Evolutionary conservation across 2,888 invertebrate species (phyloP).

Genomic region (Eupithecia subfuscata): DNA sequence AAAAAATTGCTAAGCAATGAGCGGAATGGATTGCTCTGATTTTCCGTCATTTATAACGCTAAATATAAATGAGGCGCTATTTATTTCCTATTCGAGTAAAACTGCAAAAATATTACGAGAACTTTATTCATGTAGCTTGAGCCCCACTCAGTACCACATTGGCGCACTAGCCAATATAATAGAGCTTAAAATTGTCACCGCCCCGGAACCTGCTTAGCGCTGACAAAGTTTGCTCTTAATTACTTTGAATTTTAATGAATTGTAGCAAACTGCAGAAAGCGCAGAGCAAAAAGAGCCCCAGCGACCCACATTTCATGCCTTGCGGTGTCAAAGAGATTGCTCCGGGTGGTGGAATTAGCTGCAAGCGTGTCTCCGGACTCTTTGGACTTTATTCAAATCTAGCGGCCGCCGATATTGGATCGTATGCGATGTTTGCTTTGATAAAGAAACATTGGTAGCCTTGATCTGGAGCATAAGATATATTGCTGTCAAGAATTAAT

Average conservation of each 20-base stretch:
- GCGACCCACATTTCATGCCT: constrained; percentile 40
- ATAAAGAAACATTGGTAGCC: neutral
- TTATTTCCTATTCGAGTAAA: constrained; percentile 2
- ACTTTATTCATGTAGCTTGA: constrained; percentile 4
- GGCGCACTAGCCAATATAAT: constrained; percentile 36
- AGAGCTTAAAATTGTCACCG: constrained; percentile 43
- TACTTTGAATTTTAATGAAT: constrained; percentile 39
- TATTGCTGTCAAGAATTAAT: neutral
- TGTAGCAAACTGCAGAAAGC: constrained; percentile 35
- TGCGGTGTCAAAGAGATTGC: constrained; percentile 35
- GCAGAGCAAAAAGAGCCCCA: constrained; percentile 31
- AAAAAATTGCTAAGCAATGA: constrained; percentile 17
- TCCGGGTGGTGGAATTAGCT: constrained; percentile 39
- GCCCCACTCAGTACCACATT: constrained; percentile 27
- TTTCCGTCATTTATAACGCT: neutral
- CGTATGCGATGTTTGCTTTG: neutral
- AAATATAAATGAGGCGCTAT: neutral
- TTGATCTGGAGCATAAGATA: neutral
- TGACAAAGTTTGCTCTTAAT: constrained; percentile 32
- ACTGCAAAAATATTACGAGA: neutral
- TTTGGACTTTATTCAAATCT: constrained; percentile 35
- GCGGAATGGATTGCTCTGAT: neutral
- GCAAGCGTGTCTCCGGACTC: constrained; percentile 28
- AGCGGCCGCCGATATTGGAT: neutral
- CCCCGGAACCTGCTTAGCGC: constrained; percentile 27